A percentile compares a stretch with the other conserved stretches of the same genome.
phyloP scores from a whole-genome alignment of 2,888 invertebrate species.

The Drosophila lutescens region DNA sequence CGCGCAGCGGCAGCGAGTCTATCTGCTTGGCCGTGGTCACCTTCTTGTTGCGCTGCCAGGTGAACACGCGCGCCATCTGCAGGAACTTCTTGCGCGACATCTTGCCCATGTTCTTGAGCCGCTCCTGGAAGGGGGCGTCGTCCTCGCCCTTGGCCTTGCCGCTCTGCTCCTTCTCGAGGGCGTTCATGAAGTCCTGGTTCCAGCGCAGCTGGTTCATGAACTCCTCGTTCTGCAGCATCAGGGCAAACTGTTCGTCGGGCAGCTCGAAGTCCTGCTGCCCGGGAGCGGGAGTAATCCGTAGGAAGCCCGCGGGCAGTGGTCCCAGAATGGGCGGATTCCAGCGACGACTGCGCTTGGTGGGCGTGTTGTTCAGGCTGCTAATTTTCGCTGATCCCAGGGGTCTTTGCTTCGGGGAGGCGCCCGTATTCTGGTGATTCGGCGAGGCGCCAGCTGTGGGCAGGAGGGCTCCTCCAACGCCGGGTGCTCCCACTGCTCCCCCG shows the following conservation, averaged over 20 bases:
- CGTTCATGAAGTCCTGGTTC: conserved; percentile 94
- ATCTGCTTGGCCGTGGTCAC: conserved; percentile 85
- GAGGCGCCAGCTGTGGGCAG: conserved; percentile 67
- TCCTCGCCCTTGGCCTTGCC: conserved; percentile 86
- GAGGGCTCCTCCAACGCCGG: conserved; percentile 37
- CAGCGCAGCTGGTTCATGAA: conserved; percentile 93
- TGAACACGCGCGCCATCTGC: conserved; percentile 91
- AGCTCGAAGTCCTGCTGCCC: conserved; percentile 86
- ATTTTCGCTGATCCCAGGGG: conserved; percentile 59
- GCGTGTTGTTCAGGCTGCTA: conserved; percentile 67
- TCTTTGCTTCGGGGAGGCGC: conserved; percentile 84
- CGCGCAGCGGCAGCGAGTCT: conserved; percentile 87
- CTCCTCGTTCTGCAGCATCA: conserved; percentile 95
- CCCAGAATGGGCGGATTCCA: conserved; percentile 93
- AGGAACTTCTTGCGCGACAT: conserved; percentile 92
- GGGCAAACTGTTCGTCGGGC: conserved; percentile 94
- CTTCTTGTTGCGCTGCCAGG: conserved; percentile 87
- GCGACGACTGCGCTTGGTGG: conserved; percentile 83
- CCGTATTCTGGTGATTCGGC: conserved; percentile 78
- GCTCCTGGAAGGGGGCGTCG: conserved; percentile 89
- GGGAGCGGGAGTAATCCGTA: conserved; percentile 85
- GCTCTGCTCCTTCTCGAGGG: conserved; percentile 90
- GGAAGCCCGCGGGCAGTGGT: conserved; percentile 91
- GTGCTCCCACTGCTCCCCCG: conserved; percentile 19
- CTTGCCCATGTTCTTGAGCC: conserved; percentile 93